Evolutionary conservation across 2,797 vertebrate species (phyloP).

Genomic region (Masticophis lateralis): DNA sequence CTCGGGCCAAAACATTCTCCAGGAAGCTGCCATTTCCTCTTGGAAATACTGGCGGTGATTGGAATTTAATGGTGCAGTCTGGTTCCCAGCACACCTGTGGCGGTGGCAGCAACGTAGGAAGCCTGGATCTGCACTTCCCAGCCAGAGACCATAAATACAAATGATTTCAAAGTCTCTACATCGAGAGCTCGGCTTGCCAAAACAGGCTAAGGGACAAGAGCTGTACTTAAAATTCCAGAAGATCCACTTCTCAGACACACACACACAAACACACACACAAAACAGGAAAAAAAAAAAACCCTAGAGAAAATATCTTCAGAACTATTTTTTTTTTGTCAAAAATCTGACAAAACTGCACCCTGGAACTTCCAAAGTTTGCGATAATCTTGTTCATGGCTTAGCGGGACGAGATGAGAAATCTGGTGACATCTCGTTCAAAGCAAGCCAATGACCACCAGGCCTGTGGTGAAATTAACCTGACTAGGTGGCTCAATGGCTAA

Average conservation of each 20-base stretch:
- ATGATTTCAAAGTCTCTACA: not conserved
- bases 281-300: no score
- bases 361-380: not conserved
- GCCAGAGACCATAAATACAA: not conserved
- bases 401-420: not conserved
- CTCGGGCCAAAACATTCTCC: not conserved
- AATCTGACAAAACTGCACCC: not conserved
- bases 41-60: not conserved
- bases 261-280: no score
- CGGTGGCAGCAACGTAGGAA: not conserved
- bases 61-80: not conserved
- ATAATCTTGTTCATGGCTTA: not conserved
- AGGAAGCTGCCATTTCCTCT: not conserved
- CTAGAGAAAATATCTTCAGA: not conserved
- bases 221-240: not conserved
- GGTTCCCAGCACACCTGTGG: constrained; percentile 13
- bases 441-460: not conserved
- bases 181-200: not conserved
- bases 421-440: no score
- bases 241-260: not conserved
- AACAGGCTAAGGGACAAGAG: not conserved
- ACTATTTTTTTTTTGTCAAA: not conserved
- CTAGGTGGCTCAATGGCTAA: no score
- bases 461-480: not conserved
- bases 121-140: not conserved